A percentile compares a stretch with the other conserved stretches of the same genome.
These are phyloP conservation scores for Drosophila mojavensis DNA, from an alignment of 1,140 invertebrate species.

Conservation along the genomic window DNA sequence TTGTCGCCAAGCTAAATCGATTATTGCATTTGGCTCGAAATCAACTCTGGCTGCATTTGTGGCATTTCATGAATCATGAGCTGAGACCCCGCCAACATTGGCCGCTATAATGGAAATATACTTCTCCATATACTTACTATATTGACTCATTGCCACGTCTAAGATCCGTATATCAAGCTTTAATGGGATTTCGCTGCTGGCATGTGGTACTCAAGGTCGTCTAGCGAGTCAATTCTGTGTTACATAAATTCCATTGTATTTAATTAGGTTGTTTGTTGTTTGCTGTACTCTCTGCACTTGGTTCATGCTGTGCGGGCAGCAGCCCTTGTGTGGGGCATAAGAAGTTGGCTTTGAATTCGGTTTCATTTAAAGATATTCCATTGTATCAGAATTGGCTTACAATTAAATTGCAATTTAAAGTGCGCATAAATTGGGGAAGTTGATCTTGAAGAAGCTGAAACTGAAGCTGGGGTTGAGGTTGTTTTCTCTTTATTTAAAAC, in stretches of 20 bases:
- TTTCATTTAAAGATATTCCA: conserved; percentile 20
- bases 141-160: conserved; percentile 70
- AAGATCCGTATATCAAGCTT: conserved; percentile 56
- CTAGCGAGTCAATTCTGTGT: conserved; percentile 37
- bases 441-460: too few relatives aligned
- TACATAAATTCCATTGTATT: conserved; percentile 73
- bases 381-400: not conserved
- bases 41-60: conserved; percentile 16
- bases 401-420: not conserved
- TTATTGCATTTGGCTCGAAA: conserved; percentile 18
- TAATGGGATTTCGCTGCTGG: conserved; percentile 61
- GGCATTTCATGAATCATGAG: conserved; percentile 22
- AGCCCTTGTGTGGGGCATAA: not conserved
- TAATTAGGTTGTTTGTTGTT: conserved; percentile 66
- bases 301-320: not conserved
- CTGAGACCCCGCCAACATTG: too few relatives aligned
- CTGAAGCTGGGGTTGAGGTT: not conserved
- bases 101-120: not conserved
- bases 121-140: conserved; percentile 2
- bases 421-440: too few relatives aligned
- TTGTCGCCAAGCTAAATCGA: conserved; percentile 19
- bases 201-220: conserved; percentile 58
- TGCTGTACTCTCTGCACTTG: not conserved
- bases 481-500: too few relatives aligned
- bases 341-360: not conserved